These are phyloP conservation scores for Penaeus japonicus DNA, from an alignment of 1,140 invertebrate genomes.

Conservation along the genomic window DNA sequence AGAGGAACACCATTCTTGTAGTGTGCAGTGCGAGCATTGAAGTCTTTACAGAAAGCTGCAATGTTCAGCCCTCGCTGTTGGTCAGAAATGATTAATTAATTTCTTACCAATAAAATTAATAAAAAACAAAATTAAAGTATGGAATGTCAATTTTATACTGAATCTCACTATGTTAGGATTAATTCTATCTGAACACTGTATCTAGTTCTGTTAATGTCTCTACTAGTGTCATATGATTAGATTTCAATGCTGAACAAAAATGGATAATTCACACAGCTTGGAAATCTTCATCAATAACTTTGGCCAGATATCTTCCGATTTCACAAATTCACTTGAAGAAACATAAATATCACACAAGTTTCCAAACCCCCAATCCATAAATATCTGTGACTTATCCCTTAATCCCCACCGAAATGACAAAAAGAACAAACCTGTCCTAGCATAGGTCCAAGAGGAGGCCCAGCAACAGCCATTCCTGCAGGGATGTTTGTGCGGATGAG, in stretches of 20 bases:
- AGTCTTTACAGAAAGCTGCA: conserved; percentile 96
- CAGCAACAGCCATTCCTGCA: conserved; percentile 84
- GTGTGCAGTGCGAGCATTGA: conserved; percentile 92
- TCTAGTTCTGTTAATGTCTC: too few relatives aligned
- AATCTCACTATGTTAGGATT: too few relatives aligned
- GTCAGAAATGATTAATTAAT: background rate
- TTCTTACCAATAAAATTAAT: background rate
- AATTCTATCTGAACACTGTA: too few relatives aligned
- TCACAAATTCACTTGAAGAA: too few relatives aligned
- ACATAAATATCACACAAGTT: too few relatives aligned
- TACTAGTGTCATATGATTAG: too few relatives aligned
- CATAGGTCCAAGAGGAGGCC: conserved; percentile 89
- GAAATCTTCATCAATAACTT: too few relatives aligned
- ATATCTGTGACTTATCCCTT: too few relatives aligned
- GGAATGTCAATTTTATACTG: too few relatives aligned
- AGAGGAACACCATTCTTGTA: conserved; percentile 93
- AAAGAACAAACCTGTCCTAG: conserved; percentile 79
- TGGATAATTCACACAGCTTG: too few relatives aligned
- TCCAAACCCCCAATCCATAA: conserved; percentile 9
- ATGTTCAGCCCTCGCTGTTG: conserved; percentile 92
- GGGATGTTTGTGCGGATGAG: conserved; percentile 81
- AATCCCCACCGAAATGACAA: background rate
- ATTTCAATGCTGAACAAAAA: too few relatives aligned
- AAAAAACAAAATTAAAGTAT: background rate
- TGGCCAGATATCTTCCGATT: too few relatives aligned